A percentile compares a stretch with the other conserved stretches of the same genome.
Conservation (phyloP, 2,888 invertebrate genomes). For the Drosophila nr. perissopoda region DNA sequence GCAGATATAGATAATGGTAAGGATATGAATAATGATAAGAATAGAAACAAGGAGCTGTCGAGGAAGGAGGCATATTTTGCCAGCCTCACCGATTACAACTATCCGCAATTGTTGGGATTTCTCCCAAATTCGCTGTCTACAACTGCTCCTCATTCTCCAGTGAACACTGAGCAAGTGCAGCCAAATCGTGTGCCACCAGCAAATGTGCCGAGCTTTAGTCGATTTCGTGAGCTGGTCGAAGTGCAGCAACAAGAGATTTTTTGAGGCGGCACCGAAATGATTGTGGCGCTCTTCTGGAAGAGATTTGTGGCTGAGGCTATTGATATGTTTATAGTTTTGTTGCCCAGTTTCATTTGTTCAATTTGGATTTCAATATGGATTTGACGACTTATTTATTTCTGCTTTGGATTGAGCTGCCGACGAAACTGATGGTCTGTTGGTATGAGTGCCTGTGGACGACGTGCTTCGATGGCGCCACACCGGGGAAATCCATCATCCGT, state of each 20-base stretch:
- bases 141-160: conserved; percentile 1
- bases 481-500: conserved; percentile 95
- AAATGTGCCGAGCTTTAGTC: conserved; percentile 38
- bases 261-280: conserved; percentile 89
- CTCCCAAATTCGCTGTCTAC: not conserved
- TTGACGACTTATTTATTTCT: conserved; percentile 85
- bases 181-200: conserved; percentile 16
- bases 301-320: conserved; percentile 94
- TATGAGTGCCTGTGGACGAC: conserved; percentile 90
- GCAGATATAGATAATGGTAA: not conserved
- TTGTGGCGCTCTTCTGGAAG: conserved; percentile 95
- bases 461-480: conserved; percentile 89
- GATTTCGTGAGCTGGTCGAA: conserved; percentile 68
- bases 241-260: conserved; percentile 70
- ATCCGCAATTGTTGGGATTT: conserved; percentile 85
- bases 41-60: conserved; percentile 51
- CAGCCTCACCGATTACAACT: conserved; percentile 84
- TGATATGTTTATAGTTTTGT: conserved; percentile 94
- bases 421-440: conserved; percentile 91
- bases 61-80: conserved; percentile 81
- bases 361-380: conserved; percentile 91
- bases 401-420: conserved; percentile 91
- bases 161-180: conserved; percentile 20
- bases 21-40: not conserved
- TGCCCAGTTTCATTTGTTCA: conserved; percentile 92